A percentile compares a stretch with the other conserved stretches of the same genome.
phyloP scores from a whole-genome alignment of 30 jellyfish, hydroid and myxozoan genomes.

The Aurelia sp. region DNA sequence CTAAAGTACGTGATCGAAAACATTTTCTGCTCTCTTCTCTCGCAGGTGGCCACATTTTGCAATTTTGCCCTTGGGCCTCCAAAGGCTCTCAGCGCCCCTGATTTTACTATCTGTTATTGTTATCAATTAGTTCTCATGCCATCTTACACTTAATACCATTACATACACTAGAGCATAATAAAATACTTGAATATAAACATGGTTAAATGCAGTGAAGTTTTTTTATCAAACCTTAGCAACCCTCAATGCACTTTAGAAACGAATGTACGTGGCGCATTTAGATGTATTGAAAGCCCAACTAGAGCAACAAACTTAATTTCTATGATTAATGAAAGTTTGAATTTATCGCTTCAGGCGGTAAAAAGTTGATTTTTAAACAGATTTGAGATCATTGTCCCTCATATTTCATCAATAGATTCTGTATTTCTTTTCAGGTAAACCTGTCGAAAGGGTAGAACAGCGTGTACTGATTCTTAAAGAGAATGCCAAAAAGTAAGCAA shows the following conservation, averaged over 20 bases:
- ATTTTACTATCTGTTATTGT: not conserved
- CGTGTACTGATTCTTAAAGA: constrained; percentile 81
- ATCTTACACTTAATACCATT: not conserved
- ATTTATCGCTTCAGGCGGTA: too few species aligned
- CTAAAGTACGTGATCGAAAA: too few species aligned
- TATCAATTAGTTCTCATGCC: not conserved
- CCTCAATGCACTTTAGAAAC: too few species aligned
- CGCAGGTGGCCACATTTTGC: too few species aligned
- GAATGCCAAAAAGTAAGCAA: constrained; percentile 83
- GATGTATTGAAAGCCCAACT: not conserved
- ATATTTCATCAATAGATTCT: too few species aligned
- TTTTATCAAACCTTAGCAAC: too few species aligned
- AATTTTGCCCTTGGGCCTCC: too few species aligned
- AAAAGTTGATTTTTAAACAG: too few species aligned
- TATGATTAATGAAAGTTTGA: not conserved
- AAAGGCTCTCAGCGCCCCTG: too few species aligned
- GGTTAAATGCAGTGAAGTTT: not conserved
- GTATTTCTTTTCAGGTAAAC: constrained; percentile 75
- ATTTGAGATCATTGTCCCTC: too few species aligned
- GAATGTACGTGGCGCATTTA: not conserved
- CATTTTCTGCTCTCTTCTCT: too few species aligned
- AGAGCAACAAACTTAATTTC: not conserved
- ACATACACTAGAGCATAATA: too few species aligned
- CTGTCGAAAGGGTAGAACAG: constrained; percentile 98
- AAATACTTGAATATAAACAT: not conserved